Evolutionary conservation across 2,113 vertebrate genomes (phyloP), one percentile per base, ranked within the genome.

Genomic region (Lepisosteus oculatus): DNA sequence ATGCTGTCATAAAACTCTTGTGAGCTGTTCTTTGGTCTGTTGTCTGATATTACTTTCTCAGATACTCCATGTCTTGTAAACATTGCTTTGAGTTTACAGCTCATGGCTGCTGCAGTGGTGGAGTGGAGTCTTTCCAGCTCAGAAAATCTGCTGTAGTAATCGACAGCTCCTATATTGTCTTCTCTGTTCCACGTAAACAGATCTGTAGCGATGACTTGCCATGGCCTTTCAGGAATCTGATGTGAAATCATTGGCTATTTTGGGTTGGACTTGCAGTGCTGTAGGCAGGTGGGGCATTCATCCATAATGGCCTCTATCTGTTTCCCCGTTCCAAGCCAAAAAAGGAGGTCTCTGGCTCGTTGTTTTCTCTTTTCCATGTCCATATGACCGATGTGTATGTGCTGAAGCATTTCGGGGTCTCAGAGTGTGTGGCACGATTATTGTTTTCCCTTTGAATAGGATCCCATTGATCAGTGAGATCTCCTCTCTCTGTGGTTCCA

Each of bases 401-500:
- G 42, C 54, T 70, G 17, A 6, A 45, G 8, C 41, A 29, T 65
- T 6, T 65, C 8, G 29, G n/a, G 2, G 12, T 43, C 41, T 6
- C 6, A 65, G 41, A 59, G 62, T 43, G 43, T 51, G 62, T 56
- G 57, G 69, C 44, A 70, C 3, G 54, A 71, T 63, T 51, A 71
- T 70, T 9, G 1, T 70, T 12, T 71, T 43, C 13, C 57, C 9
- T 63, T 71, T 71, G 6, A 68, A 45, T n/a, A 68, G 7, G 47
- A 68, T 68, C 47, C 57, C 57, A 6, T 71, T n/a, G 43, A 47
- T 71, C 62, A 62, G 42, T 11, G 13, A 61, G 56, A 70, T 56
- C 68, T 70, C 68, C 29, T 29, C 8, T 70, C 54, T 70, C 67
- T 15, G 54, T 69, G 54, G 17, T 69, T 69, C 47, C 67, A 69